Evolutionary conservation across 2,797 vertebrate species (phyloP), one percentile per base, ranked within the genome.

Genomic region (Podarcis siculus): DNA sequence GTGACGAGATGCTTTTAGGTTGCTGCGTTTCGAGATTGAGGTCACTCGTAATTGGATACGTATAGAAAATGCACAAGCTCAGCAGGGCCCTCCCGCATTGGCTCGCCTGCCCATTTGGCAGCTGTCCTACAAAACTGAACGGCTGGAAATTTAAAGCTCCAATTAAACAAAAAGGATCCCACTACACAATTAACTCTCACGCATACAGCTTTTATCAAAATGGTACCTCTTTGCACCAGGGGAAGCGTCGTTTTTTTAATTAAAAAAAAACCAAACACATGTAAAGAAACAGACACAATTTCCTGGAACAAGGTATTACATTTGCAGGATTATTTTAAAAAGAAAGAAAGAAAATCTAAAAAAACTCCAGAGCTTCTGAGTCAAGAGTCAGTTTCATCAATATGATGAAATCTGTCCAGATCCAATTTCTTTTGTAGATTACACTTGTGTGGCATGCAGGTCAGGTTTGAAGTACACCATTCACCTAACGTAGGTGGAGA

Each of bases 31-130:
- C 88, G 84, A 84, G 72, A 95, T 92, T 80, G 83, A 95, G 93
- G 90, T 95, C 95, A 95, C 90, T 90, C 61, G 93, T 94, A 95
- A 95, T 94, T 92, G 92, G 93, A 91, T 89, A 82, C 79, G 73
- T 91, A 92, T 83, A 87, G 87, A 94, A 95, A 92, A 94, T 8
- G 81, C 90, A 95, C 30, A 80, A 78, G 73, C 93, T 95, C 89
- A 81, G 92, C 87, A 93, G 88, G 92, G 82, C 75, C 77, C 82
- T 91, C 85, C 87, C 92, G 92, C 93, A 94, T 93, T 94, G 92
- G 89, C 87, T 94, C 92, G 80, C 86, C 90, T 90, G 90, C 89
- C 92, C 91, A 93, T 89, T 85, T 94, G 88, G 87, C 94, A 93
- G 86, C 1, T 64, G 1, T 90, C 89, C 87, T 89, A 91, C 79